Percentiles rank a stretch among this genome's conserved stretches.
Conservation (phyloP, 2,113 vertebrate genomes). For the Pluvianellus socialis region DNA sequence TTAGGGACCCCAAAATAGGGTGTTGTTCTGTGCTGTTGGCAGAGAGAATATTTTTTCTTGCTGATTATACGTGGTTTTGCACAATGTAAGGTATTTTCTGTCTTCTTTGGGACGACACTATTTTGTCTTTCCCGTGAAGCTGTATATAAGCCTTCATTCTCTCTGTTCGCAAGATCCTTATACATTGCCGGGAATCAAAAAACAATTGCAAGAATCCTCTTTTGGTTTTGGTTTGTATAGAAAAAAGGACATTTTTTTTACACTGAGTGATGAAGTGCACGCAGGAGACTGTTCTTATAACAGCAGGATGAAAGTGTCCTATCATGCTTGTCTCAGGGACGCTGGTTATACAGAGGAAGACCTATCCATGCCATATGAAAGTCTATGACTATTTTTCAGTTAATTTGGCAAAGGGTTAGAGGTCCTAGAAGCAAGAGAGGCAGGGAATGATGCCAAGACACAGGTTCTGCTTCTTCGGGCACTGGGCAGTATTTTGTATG, state of each 20-base stretch:
- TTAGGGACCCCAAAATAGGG: background rate
- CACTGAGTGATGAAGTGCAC: background rate
- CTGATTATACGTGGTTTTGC: background rate
- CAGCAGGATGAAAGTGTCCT: background rate
- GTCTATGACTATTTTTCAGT: background rate
- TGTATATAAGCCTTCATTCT: background rate
- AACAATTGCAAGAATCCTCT: background rate
- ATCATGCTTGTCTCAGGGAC: background rate
- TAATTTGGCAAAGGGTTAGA: background rate
- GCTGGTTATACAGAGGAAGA: background rate
- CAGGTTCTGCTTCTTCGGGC: background rate
- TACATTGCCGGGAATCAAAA: background rate
- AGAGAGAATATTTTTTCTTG: background rate
- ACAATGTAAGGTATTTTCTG: background rate
- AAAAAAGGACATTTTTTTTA: background rate
- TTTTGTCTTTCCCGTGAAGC: background rate
- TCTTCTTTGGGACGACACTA: background rate
- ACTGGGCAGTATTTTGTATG: background rate
- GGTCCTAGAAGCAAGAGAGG: background rate
- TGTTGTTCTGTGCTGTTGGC: background rate
- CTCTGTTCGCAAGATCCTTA: background rate
- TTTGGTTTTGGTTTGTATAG: background rate
- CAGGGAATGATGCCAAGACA: background rate
- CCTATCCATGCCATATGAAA: background rate
- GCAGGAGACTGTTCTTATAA: background rate